Evolutionary conservation across 2,797 vertebrate genomes (phyloP), one percentile per base, ranked within the genome.

Genomic region (Channa striata): DNA sequence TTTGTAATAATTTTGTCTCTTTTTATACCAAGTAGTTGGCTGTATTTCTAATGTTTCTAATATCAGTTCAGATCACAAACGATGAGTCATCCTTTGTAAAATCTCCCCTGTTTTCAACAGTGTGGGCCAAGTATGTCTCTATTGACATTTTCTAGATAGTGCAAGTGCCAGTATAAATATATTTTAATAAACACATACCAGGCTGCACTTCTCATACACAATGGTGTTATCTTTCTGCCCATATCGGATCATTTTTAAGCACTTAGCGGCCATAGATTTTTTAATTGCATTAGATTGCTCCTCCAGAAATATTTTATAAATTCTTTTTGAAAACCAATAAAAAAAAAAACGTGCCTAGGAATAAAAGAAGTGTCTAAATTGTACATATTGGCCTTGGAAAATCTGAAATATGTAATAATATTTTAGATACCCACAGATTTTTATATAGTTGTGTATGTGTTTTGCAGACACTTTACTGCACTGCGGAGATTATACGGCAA

Each of bases 401-500:
- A 14, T 4, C 11, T 19, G 47, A n/a, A 13, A 17, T n/a, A 11
- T 49, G 23, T 59, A 11, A n/a, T 51, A 0, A 23, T 57, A 59
- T 59, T 33, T 58, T 6, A 57, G n/a, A 2, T 20, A 11, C 36
- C 16, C 33, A 37, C 1, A 62, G 34, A 16, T 52, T 14, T 7
- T 23, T 34, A 7, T 59, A 1, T 53, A 21, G 14, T n/a, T n/a
- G 4, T 69, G 1, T 40, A 9, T 87, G 40, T 81, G 19, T 78
- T 72, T 88, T 89, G 51, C 76, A 99, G 98, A 87, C 97, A 99
- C 93, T 99, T 99, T 86, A 94, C 95, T 80, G 96, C 97, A 25
- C 94, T 99, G 80, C 95, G 96, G 84, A 95, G 83, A 83, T 90
- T 99, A 70, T 99, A 99, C 47, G 97, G 97, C 33, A 98, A 97